A percentile compares a stretch with the other conserved stretches of the same genome.
phyloP scores from a whole-genome alignment of 2,797 vertebrate genomes.

The Scolopax rusticola region DNA sequence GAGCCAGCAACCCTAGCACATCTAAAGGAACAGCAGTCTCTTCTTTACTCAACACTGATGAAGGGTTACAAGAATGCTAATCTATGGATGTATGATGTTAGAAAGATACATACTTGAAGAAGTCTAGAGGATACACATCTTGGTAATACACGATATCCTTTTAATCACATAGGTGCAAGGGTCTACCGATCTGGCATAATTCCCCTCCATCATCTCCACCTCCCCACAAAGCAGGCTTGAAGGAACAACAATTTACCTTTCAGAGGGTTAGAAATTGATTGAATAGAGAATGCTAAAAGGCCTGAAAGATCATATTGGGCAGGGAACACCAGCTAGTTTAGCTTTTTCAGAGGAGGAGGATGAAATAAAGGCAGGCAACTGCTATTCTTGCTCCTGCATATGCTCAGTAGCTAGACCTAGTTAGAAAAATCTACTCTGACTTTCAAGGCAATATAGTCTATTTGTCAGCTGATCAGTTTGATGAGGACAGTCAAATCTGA shows the following conservation, averaged over 20 bases:
- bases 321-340: slow-evolving; percentile 37
- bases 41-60: background rate
- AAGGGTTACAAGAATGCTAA: background rate
- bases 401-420: slow-evolving; percentile 69
- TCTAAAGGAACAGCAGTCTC: background rate
- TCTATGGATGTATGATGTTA: background rate
- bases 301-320: background rate
- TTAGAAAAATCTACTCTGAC: slow-evolving; percentile 68
- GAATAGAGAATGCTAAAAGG: slow-evolving; percentile 1
- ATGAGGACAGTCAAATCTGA: slow-evolving; percentile 1
- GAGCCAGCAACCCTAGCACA: background rate
- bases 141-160: background rate
- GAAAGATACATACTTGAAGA: background rate
- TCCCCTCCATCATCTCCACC: background rate
- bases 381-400: slow-evolving; percentile 70
- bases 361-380: slow-evolving; percentile 63
- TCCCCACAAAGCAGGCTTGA: background rate
- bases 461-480: slow-evolving; percentile 41
- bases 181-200: background rate
- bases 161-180: background rate
- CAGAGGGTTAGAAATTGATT: background rate
- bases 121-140: background rate
- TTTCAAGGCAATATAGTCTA: slow-evolving; percentile 50
- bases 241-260: background rate
- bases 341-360: slow-evolving; percentile 62